Evolutionary conservation across 2,888 invertebrate genomes (phyloP), one percentile per base, ranked within the genome.

Genomic region (Dastarcus helophoroides): DNA sequence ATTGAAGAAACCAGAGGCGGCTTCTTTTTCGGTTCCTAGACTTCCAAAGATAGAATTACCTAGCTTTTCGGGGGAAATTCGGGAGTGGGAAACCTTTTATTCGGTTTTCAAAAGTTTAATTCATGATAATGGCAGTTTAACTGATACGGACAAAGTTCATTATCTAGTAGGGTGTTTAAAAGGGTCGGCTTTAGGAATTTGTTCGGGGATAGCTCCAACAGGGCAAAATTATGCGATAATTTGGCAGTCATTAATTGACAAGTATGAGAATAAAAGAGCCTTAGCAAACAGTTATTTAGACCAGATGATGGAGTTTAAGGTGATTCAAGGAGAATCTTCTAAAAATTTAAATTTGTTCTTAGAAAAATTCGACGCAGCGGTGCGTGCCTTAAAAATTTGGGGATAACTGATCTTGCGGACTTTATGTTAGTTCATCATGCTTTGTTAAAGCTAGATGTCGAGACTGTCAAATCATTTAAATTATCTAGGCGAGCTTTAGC

Each of bases 261-360:
- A 25, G 13, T 12, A 25, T 13, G 25, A 25, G 12, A 25, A 25
- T 25, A 25, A 25, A 6, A n/a, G 25, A n/a, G 9, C 9, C 5
- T 13, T 25, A 25, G 25, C 25, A n/a, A 25, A 10, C 4, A 10
- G 9, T 25, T 25, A 25, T 13, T 25, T 25, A 6, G 10, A 25
- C n/a, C 25, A 25, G 14, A 10, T 25, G 4, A 12, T 25, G 25
- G 25, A 25, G 3, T 25, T 6, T 6, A 25, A 25, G 5, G 11
- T 13, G 4, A n/a, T 25, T 10, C n/a, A 4, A 4, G 12, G 7
- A n/a, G 25, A 25, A 25, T 25, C 25, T n/a, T n/a, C 9, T 11
- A 25, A 6, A 11, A 3, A 4, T 3, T 25, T 25, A 11, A 25
- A 25, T 25, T 4, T 10, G 9, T 25, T 25, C 13, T 13, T 25